Evolutionary conservation across 2,113 vertebrate genomes (phyloP), one percentile per base, ranked within the genome.

Genomic region (Promerops cafer): DNA sequence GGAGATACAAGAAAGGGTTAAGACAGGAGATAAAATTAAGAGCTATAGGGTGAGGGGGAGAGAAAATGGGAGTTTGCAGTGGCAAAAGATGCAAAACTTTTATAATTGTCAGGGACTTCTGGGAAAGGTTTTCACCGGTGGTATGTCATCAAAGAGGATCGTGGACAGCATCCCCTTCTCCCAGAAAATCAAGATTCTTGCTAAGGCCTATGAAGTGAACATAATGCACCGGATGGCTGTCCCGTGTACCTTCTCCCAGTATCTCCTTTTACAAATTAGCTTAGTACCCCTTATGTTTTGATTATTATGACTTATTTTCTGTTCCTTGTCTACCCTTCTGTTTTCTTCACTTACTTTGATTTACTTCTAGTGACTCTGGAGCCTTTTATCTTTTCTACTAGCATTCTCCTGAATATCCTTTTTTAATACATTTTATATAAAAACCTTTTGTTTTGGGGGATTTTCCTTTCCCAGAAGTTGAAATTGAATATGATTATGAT

Each of bases 401-500:
- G 5, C n/a, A 30, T 78, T 69, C 18, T 86, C 14, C 20, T 53
- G 21, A 76, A 74, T 76, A 9, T 31, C 10, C 6, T n/a, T 83
- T 90, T 79, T 42, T 7, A 45, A 75, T 7, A 13, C 3, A 44
- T 60, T 74, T 82, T 82, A 5, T 64, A 28, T 45, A 40, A 84
- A 71, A 69, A n/a, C 17, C 5, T 39, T 81, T 68, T 63, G 9
- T 8, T 44, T 8, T 20, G 8, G 1, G 9, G 8, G 28, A 4
- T 31, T 52, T 78, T 87, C 75, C 80, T 30, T 28, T 50, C 30
- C 44, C 19, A 35, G 66, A 86, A 59, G 39, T 10, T 92, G 64
- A 72, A 83, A 71, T 76, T 92, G 61, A 81, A 59, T 88, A 74
- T 50, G n/a, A 92, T 91, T 72, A 65, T 57, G 57, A 89, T 88